phyloP scores from a whole-genome alignment of 2,797 vertebrate species.

The Ctenopoma multispine region DNA sequence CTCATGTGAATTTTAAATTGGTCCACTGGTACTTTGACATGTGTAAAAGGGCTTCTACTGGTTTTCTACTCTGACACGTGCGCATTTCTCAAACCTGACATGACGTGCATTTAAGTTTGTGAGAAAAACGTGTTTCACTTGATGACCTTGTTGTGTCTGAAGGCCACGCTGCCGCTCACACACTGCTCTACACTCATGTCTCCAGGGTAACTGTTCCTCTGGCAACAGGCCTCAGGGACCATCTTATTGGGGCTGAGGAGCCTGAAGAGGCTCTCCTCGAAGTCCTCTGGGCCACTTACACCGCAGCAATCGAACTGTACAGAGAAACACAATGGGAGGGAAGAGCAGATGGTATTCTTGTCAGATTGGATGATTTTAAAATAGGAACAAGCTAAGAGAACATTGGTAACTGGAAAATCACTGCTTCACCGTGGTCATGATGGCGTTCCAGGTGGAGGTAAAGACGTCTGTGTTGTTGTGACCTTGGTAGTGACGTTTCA shows the following conservation, averaged over 20 bases:
- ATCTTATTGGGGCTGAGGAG: constrained; percentile 70
- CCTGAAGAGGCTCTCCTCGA: constrained; percentile 85
- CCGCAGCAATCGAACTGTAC: constrained; percentile 93
- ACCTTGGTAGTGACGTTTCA: constrained; percentile 90
- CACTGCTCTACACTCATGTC: constrained; percentile 85
- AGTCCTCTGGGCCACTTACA: constrained; percentile 91
- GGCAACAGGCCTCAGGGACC: constrained; percentile 90
- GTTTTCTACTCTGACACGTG: too few relatives aligned
- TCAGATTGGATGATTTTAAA: neutral
- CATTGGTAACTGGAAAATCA: neutral
- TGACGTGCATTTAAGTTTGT: neutral
- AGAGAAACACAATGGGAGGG: constrained; percentile 7
- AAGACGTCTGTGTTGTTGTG: constrained; percentile 89
- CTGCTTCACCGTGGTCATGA: constrained; percentile 90
- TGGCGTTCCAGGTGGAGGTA: constrained; percentile 92
- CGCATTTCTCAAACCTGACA: neutral
- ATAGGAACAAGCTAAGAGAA: neutral
- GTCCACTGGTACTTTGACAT: neutral
- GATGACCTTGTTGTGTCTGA: constrained; percentile 90
- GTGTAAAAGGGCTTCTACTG: neutral
- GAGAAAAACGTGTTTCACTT: neutral
- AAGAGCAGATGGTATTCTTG: neutral
- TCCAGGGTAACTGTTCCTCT: constrained; percentile 82
- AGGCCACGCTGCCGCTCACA: constrained; percentile 80
- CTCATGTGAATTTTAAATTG: too few relatives aligned